These are phyloP conservation scores for Xerus rutilus DNA, from an alignment of 2,797 vertebrate species.

Conservation along the genomic window DNA sequence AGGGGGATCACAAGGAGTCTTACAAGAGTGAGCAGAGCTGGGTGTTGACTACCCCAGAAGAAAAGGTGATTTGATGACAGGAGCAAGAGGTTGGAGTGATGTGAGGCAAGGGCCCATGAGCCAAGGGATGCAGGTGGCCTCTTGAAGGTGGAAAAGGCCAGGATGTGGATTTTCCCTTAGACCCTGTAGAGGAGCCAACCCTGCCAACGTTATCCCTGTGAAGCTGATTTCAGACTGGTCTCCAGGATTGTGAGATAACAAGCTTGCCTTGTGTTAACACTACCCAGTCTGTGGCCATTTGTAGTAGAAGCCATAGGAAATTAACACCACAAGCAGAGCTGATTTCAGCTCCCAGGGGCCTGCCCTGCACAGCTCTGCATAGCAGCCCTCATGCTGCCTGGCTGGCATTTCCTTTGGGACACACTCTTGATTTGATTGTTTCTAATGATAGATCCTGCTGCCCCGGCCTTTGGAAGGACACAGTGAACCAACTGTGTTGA, in stretches of 20 bases:
- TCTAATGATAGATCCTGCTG: constrained; percentile 91
- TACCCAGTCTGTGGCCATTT: not conserved
- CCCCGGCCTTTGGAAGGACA: constrained; percentile 88
- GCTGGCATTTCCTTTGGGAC: not conserved
- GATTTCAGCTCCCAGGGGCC: not conserved
- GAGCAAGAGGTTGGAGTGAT: not conserved
- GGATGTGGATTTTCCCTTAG: not conserved
- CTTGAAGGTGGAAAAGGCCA: not conserved
- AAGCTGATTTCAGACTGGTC: too few relatives aligned
- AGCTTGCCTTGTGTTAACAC: not conserved
- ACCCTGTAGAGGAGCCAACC: not conserved
- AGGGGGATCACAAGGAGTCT: not conserved
- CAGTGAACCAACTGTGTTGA: constrained; percentile 90
- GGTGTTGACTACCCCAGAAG: not conserved
- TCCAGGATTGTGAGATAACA: not conserved
- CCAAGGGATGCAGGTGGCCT: not conserved
- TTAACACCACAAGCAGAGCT: not conserved
- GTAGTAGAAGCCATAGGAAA: not conserved
- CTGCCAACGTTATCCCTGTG: not conserved
- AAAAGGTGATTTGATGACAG: not conserved
- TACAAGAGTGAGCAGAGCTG: not conserved
- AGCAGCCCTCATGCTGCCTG: not conserved
- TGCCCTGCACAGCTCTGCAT: not conserved
- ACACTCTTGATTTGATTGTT: not conserved
- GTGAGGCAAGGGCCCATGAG: not conserved